Evolutionary conservation across 2,888 invertebrate species (phyloP), one percentile per base, ranked within the genome.

Genomic region (Molorchus minor): DNA sequence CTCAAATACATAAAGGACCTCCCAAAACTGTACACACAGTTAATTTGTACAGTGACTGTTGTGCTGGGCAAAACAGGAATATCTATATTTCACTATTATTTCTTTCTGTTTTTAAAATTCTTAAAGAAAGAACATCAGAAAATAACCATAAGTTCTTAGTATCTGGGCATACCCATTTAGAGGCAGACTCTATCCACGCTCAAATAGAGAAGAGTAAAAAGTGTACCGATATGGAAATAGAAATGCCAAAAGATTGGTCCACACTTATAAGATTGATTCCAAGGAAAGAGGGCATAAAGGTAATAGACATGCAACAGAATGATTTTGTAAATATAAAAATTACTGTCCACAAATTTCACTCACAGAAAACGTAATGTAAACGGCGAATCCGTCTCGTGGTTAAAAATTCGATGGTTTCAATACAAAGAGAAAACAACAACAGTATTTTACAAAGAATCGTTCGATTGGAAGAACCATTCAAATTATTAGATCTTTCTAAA

Each of bases 171-270:
- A 54, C 54, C 8, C 54, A 54, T 38, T 21, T 54, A 38, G 54
- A 54, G 38, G 54, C 45, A 15, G 54, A 54, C 25, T 44, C 44
- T 5, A 54, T 54, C 12, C 54, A 54, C 36, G 54, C 54, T 3
- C n/a, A 12, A 7, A 45, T 54, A 3, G 54, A 54, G 21, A 54
- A 19, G 13, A 21, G 19, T 13, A 54, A 54, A 54, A 54, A 45
- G 17, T 36, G 45, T n/a, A 41, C 41, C 16, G 25, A 2, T 16
- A 12, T 15, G 21, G 20, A 29, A 16, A 45, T 54, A 29, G 43
- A 54, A 10, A 16, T 54, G 16, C 54, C 35, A 25, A 12, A 30
- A 12, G 43, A 54, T 21, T 54, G 54, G 44, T n/a, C 44, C 4
- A 52, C 15, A 12, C 44, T 54, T 3, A 45, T 45, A 36, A 44